Conservation (phyloP, 1,140 invertebrate genomes). For the Drosophila arawakana region DNA sequence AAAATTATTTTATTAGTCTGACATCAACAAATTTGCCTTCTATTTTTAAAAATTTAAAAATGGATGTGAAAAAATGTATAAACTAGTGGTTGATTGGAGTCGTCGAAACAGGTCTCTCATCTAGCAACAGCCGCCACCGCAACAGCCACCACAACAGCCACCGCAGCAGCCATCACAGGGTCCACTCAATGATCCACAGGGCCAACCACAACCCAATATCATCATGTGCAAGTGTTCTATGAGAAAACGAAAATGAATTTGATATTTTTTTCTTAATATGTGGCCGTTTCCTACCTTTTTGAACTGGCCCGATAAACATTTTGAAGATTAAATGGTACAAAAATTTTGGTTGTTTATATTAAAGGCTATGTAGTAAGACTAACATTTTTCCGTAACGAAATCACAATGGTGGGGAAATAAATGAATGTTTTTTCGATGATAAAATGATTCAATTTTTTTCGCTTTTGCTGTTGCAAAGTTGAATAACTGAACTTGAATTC, state of each 20-base stretch:
- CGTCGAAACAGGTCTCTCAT: neutral
- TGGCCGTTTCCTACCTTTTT: constrained; percentile 18
- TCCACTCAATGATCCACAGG: constrained; percentile 42
- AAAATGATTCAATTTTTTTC: neutral
- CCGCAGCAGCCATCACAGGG: constrained; percentile 26
- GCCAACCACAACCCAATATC: constrained; percentile 44
- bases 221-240: constrained; percentile 26
- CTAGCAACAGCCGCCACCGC: neutral
- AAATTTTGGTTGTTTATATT: constrained; percentile 11
- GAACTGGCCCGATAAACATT: constrained; percentile 41
- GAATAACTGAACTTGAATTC: too few species aligned
- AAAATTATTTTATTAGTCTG: too few species aligned
- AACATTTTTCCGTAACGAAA: neutral
- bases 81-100: neutral
- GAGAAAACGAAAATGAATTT: neutral
- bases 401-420: neutral
- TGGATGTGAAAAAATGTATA: too few species aligned
- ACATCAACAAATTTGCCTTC: too few species aligned
- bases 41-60: too few species aligned
- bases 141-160: neutral
- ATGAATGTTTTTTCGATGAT: neutral
- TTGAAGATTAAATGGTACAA: neutral
- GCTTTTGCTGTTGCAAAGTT: neutral
- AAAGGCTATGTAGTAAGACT: neutral
- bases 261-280: neutral